phyloP scores from a whole-genome alignment of 2,113 vertebrate species.

The Apus apus region DNA sequence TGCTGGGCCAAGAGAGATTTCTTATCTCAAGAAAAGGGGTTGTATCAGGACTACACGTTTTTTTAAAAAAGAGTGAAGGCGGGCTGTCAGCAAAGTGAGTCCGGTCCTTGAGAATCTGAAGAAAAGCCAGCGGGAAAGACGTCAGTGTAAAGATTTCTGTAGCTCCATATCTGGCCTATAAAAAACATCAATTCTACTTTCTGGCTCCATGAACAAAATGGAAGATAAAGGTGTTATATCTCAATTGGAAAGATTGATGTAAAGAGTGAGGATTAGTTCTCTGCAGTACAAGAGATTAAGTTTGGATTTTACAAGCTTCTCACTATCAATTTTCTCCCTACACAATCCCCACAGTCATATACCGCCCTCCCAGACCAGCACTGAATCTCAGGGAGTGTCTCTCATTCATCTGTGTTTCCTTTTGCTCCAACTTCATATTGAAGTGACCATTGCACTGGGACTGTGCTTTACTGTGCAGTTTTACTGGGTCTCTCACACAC shows the following conservation, averaged over 20 bases:
- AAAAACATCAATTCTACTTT: too few species aligned
- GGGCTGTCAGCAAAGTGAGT: neutral
- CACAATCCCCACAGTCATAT: neutral
- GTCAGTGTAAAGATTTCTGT: too few species aligned
- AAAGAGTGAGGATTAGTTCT: slow-evolving; percentile 57
- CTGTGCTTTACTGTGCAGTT: neutral
- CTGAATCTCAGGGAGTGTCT: neutral
- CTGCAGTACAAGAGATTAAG: slow-evolving; percentile 34
- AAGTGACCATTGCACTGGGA: neutral
- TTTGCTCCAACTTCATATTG: neutral
- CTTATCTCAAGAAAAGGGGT: neutral
- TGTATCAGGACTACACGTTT: neutral
- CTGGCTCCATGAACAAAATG: neutral
- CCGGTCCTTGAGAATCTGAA: neutral
- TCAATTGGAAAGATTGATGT: slow-evolving; percentile 54
- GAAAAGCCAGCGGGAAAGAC: too few species aligned
- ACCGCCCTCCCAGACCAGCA: neutral
- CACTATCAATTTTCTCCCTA: slow-evolving; percentile 15
- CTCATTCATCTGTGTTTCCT: neutral
- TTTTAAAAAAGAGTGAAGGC: neutral
- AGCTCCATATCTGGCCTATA: too few species aligned
- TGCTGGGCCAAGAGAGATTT: neutral
- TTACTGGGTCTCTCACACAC: neutral
- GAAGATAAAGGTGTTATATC: slow-evolving; percentile 45
- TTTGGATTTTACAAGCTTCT: slow-evolving; percentile 43